Percentiles rank a stretch among this genome's conserved stretches.
phyloP scores from a whole-genome alignment of 2,113 vertebrate species.

The Podocnemis expansa region DNA sequence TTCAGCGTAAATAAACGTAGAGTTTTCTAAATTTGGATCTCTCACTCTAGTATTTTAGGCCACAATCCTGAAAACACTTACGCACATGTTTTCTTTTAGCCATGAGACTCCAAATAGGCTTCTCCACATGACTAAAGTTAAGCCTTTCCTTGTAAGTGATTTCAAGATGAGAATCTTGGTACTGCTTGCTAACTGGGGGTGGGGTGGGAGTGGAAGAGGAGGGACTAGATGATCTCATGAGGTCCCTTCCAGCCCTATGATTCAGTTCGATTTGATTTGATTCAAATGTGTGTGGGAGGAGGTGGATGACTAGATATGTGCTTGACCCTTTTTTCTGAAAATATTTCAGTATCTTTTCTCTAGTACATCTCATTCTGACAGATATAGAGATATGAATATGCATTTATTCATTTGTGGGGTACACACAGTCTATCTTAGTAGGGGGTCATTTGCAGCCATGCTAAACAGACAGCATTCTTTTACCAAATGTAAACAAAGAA shows the following conservation, averaged over 20 bases:
- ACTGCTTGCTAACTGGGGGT: background rate
- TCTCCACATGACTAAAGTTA: conserved; percentile 4
- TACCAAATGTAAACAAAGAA: conserved; percentile 34
- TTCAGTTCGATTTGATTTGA: too few species aligned
- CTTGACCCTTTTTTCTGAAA: background rate
- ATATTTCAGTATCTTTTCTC: background rate
- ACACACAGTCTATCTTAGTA: conserved; percentile 29
- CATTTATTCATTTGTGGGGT: conserved; percentile 4
- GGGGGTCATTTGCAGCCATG: conserved; percentile 41
- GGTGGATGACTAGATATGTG: background rate
- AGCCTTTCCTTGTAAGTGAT: background rate
- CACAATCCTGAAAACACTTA: conserved; percentile 42
- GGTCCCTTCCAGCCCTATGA: too few species aligned
- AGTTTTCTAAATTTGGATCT: conserved; percentile 33
- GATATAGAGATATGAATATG: background rate
- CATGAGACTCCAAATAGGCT: conserved; percentile 52
- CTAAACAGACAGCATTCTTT: conserved; percentile 46
- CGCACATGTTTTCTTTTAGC: conserved; percentile 35
- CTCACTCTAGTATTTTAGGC: conserved; percentile 58
- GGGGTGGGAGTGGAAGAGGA: too few species aligned
- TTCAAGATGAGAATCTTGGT: background rate
- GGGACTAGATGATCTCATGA: too few species aligned
- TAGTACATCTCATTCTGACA: background rate
- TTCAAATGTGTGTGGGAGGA: rapidly evolving
- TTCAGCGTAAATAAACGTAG: conserved; percentile 56